Evolutionary conservation across 2,113 vertebrate species (phyloP).

Genomic region (Fregata magnificens): DNA sequence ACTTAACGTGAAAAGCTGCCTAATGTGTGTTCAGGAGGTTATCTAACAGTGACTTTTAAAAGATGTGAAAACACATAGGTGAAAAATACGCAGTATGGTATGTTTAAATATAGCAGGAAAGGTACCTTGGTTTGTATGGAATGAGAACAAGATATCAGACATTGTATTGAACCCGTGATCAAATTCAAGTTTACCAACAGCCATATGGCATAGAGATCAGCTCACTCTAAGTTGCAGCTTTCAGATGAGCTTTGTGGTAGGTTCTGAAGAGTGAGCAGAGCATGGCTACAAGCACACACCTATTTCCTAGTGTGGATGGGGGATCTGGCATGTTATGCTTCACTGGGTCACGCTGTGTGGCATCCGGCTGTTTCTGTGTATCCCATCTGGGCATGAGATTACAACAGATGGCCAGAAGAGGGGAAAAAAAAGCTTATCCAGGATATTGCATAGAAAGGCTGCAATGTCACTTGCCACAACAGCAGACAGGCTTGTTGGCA

Average conservation of each 20-base stretch:
- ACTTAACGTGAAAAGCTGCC: neutral
- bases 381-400: neutral
- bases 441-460: neutral
- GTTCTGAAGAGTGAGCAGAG: neutral
- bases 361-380: neutral
- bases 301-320: neutral
- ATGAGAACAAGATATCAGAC: neutral
- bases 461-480: neutral
- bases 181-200: neutral
- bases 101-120: neutral
- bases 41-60: neutral
- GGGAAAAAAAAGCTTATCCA: neutral
- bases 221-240: neutral
- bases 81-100: neutral
- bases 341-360: neutral
- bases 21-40: neutral
- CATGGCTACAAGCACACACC: neutral
- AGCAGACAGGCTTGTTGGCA: neutral
- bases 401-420: neutral
- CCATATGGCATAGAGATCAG: rapidly evolving
- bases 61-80: neutral
- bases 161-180: neutral
- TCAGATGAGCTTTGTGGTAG: neutral
- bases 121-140: neutral
- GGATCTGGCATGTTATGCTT: neutral